A percentile compares a stretch with the other conserved stretches of the same genome.
Conservation (phyloP, 1,140 invertebrate genomes). For the Lasioglossum baleicum region DNA sequence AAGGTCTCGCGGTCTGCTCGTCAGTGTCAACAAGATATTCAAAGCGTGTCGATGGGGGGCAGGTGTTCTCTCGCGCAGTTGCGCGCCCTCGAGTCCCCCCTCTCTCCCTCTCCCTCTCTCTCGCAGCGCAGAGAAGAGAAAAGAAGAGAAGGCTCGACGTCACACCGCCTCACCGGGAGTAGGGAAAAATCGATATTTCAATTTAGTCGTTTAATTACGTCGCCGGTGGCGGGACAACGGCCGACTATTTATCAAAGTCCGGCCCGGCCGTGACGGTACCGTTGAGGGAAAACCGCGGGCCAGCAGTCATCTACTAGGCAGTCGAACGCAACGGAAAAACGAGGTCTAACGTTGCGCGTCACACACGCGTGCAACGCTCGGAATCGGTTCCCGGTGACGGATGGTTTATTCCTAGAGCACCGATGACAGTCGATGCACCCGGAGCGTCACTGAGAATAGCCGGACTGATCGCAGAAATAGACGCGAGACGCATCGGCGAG, state of each 20-base stretch:
- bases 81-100: neutral
- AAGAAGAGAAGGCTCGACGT: neutral
- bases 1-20: neutral
- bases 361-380: conserved; percentile 1
- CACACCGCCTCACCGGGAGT: no score
- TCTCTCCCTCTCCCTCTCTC: no score
- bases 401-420: conserved; percentile 58
- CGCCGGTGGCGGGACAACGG: conserved; percentile 3
- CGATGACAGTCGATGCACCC: conserved; percentile 57
- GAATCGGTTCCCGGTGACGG: conserved; percentile 35
- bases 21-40: conserved; percentile 4
- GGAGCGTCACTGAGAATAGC: conserved; percentile 49
- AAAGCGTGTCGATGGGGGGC: neutral
- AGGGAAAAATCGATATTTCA: conserved; percentile 14
- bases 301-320: neutral
- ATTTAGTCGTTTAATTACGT: conserved; percentile 20
- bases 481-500: conserved; percentile 10
- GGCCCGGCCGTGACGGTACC: neutral
- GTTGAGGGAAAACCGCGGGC: neutral
- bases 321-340: no score
- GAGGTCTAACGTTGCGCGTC: no score
- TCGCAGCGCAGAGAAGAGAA: neutral
- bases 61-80: no score
- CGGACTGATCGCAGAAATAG: conserved; percentile 42
- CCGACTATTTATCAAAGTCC: conserved; percentile 30